Evolutionary conservation across 1,140 invertebrate genomes (phyloP), one percentile per base, ranked within the genome.

Genomic region (Prorops nasuta): DNA sequence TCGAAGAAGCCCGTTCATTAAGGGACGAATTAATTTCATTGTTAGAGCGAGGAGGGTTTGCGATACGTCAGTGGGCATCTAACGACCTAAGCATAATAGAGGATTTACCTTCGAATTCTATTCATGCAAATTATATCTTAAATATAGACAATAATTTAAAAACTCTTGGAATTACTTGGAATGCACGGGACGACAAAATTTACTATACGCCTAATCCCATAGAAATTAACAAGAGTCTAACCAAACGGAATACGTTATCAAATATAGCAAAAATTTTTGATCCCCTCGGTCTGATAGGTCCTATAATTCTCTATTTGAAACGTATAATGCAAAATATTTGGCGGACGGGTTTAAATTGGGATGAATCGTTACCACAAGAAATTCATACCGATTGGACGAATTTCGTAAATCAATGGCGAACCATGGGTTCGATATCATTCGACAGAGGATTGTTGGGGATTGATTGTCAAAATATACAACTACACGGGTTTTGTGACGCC

Each of bases 1-100:
- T 67, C 31, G 53, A 71, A 38, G 54, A 71, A 40, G 64, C 7
- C 6, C 59, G 49, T 16, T 2, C 49, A n/a, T 28, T 64, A 28
- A 62, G 61, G 44, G 37, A 44, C 12, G n/a, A 56, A 18, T 47
- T 69, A n/a, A 60, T 59, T 7, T 4, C 46, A 32, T 32, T 64
- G 46, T 44, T 68, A 9, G 43, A 51, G 31, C 42, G 34, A 16
- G 65, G 56, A 18, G 59, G 64, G 6, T 56, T 68, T 41, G 50
- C 59, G 28, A 24, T 66, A 42, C 36, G 55, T 2, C 62, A 66
- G 50, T 68, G 67, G 69, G 32, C 38, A 3, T 60, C 62, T 6
- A 72, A 71, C 44, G 34, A 42, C 35, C 21, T 44, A 14, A 35
- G 49, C 9, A 17, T 69, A 3, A 34, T 72, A 15, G 16, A 42